A percentile compares a stretch with the other conserved stretches of the same genome.
These are phyloP conservation scores for Microplitis mediator DNA, from an alignment of 1,140 invertebrate genomes.

Conservation along the genomic window DNA sequence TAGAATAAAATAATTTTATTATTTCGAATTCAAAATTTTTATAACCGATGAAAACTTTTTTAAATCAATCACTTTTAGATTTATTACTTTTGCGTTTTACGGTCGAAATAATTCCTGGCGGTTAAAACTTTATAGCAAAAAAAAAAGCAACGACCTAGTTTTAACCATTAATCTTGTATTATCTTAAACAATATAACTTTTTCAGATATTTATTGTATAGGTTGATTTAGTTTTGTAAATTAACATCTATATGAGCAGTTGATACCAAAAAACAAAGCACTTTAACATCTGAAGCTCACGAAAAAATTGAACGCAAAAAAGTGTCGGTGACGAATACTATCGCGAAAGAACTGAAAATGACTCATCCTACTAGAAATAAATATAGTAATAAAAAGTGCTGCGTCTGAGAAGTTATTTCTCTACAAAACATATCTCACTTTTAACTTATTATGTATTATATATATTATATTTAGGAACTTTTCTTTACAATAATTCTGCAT, in stretches of 20 bases:
- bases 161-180: constrained; percentile 3
- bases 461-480: not conserved
- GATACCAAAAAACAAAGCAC: no score
- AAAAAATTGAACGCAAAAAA: no score
- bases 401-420: no score
- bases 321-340: no score
- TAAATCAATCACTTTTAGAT: constrained; percentile 6
- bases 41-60: constrained; percentile 4
- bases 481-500: not conserved
- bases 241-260: no score
- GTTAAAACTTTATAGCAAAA: not conserved
- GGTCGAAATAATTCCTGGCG: constrained; percentile 8
- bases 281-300: no score
- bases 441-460: not conserved
- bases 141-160: constrained; percentile 11
- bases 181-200: not conserved
- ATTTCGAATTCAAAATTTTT: not conserved
- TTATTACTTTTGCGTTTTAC: constrained; percentile 7
- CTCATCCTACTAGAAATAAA: no score
- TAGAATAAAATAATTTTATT: not conserved
- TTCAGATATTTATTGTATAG: no score
- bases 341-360: no score
- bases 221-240: no score
- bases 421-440: no score
- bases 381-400: no score